Percentiles rank a stretch among this genome's conserved stretches.
phyloP scores from a whole-genome alignment of 2,888 invertebrate genomes.

The Microplitis manilae region DNA sequence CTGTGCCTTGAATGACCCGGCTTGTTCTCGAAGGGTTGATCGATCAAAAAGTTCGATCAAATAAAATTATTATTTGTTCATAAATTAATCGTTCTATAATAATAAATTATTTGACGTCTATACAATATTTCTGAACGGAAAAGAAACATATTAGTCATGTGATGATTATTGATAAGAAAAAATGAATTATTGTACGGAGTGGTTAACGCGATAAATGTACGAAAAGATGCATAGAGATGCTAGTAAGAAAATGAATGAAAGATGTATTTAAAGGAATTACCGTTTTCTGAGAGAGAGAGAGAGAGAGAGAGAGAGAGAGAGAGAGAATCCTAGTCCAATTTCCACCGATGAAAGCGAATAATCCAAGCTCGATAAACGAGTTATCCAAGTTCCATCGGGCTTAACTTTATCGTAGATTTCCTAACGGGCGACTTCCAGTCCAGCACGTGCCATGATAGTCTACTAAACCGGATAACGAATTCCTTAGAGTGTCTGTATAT shows the following conservation, averaged over 20 bases:
- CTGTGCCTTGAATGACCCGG: too few species aligned
- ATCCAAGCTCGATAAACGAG: constrained; percentile 58
- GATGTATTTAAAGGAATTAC: constrained; percentile 22
- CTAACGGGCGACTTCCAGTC: neutral
- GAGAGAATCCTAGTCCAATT: constrained; percentile 37
- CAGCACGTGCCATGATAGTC: constrained; percentile 29
- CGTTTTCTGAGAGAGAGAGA: constrained; percentile 9
- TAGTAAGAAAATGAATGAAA: constrained; percentile 6
- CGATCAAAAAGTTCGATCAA: too few species aligned
- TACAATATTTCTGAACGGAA: too few species aligned
- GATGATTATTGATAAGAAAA: too few species aligned
- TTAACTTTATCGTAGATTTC: constrained; percentile 51
- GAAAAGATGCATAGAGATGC: neutral
- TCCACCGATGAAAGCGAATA: constrained; percentile 55
- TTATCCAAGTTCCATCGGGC: constrained; percentile 58
- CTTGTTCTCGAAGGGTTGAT: too few species aligned
- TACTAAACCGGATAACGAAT: constrained; percentile 5
- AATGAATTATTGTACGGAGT: too few species aligned
- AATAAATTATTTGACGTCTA: too few species aligned
- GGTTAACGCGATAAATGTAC: too few species aligned
- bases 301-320: constrained; percentile 21
- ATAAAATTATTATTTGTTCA: too few species aligned
- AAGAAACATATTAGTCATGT: too few species aligned
- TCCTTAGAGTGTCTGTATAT: neutral
- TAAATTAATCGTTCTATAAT: too few species aligned